Evolutionary conservation across 1,140 invertebrate species (phyloP), one percentile per base, ranked within the genome.

Genomic region (Heliconius melpomene): DNA sequence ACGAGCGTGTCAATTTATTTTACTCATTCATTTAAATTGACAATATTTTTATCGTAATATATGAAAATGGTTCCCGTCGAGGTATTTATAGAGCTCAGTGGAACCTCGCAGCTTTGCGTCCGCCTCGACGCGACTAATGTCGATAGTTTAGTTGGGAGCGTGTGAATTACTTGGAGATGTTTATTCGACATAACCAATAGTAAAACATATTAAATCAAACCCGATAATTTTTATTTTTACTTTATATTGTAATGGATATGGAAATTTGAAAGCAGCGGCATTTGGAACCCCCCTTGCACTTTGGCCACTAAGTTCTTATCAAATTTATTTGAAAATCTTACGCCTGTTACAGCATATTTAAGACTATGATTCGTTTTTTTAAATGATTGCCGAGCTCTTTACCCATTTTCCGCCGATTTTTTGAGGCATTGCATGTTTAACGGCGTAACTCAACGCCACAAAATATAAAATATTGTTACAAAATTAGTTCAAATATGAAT

Each of bases 41-140:
- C 38, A 79, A 75, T 79, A 79, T 79, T 75, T 79, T 75, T 79
- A 46, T 74, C 26, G 8, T 74, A n/a, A 74, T 52, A 23, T 74
- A 79, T 74, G 40, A 66, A 70, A 70, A 70, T 74, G 23, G 36
- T 3, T n/a, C 20, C 36, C 60, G 13, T 29, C 13, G 60, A 26
- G 26, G 26, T 66, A 66, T 66, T 29, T 29, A 66, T 29, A 66
- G 26, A 66, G 60, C 60, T 66, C 60, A 16, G 54, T 60, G n/a
- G 26, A 29, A 66, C 60, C 23, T 13, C 5, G 60, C 60, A 29
- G 60, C 23, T 66, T 60, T 6, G n/a, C 13, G n/a, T 66, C 60
- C 1, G 23, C 60, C 18, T 52, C 50, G 23, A 66, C 9, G 60
- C 29, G 60, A 60, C 54, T 57, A 57, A n/a, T 57, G 8, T n/a